These are phyloP conservation scores for Melanostoma scalare DNA, from an alignment of 2,888 invertebrate genomes.

Conservation along the genomic window DNA sequence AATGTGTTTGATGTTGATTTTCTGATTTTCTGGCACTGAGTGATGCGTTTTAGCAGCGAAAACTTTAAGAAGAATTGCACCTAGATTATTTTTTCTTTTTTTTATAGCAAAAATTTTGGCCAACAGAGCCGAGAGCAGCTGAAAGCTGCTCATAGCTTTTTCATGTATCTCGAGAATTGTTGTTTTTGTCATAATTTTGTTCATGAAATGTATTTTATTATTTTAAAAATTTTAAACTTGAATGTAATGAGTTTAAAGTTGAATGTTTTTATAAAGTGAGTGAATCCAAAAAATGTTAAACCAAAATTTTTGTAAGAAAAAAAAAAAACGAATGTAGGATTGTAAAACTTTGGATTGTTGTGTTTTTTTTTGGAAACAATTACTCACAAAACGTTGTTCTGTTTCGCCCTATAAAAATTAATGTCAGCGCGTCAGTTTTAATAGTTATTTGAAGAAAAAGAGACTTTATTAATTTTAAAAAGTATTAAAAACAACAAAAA, in stretches of 20 bases:
- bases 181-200: constrained; percentile 28
- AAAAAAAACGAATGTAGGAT: constrained; percentile 74
- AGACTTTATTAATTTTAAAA: constrained; percentile 57
- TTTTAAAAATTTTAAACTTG: constrained; percentile 24
- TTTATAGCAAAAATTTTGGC: constrained; percentile 53
- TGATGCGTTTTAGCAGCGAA: constrained; percentile 68
- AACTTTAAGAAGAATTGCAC: constrained; percentile 58
- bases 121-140: constrained; percentile 42
- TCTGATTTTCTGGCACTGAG: constrained; percentile 25
- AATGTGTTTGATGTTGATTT: constrained; percentile 51
- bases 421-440: constrained; percentile 81
- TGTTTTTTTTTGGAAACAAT: constrained; percentile 78
- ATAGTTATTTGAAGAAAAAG: constrained; percentile 69
- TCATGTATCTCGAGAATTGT: background rate
- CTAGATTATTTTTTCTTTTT: constrained; percentile 41
- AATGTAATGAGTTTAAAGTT: constrained; percentile 57
- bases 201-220: constrained; percentile 27
- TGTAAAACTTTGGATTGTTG: constrained; percentile 75
- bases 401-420: constrained; percentile 82
- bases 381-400: constrained; percentile 83
- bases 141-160: constrained; percentile 46
- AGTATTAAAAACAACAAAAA: constrained; percentile 47
- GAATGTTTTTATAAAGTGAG: constrained; percentile 54
- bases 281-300: constrained; percentile 66
- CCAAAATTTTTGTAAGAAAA: constrained; percentile 68